Conservation (phyloP, 2,797 vertebrate species). For the Gallinago nigripennis region DNA sequence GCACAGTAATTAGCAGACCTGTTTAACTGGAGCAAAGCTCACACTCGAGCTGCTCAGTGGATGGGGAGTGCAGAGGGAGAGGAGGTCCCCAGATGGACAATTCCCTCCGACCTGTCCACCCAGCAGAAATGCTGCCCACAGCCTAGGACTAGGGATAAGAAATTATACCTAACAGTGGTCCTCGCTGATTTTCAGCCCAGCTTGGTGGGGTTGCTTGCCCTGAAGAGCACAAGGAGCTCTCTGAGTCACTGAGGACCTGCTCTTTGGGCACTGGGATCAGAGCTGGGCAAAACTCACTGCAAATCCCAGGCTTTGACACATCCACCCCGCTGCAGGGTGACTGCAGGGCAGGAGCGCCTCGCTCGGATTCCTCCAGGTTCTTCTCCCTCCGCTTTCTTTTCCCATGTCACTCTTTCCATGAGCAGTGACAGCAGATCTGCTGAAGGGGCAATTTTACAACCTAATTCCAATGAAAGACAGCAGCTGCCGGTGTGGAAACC, state of each 20-base stretch:
- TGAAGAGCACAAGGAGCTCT: neutral
- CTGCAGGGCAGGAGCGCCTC: neutral
- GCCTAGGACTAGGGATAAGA: neutral
- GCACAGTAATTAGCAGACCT: neutral
- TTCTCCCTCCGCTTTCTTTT: neutral
- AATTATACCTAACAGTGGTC: fast-evolving
- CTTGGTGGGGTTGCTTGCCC: neutral
- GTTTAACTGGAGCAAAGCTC: neutral
- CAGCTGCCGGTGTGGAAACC: neutral
- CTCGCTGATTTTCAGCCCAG: neutral
- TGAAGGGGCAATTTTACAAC: neutral
- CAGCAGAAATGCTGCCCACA: neutral
- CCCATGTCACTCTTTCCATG: neutral
- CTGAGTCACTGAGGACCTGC: fast-evolving
- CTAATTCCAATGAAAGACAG: neutral
- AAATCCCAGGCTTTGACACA: neutral
- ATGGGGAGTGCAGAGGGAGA: neutral
- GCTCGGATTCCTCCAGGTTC: neutral
- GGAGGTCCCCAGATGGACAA: neutral
- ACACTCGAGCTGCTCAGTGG: neutral
- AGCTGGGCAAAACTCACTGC: neutral
- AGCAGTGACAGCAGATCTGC: neutral
- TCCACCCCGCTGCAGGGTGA: neutral
- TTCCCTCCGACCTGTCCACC: neutral
- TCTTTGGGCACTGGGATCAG: neutral